Evolutionary conservation across 2,888 invertebrate genomes (phyloP).

Genomic region (Phyllotreta striolata): DNA sequence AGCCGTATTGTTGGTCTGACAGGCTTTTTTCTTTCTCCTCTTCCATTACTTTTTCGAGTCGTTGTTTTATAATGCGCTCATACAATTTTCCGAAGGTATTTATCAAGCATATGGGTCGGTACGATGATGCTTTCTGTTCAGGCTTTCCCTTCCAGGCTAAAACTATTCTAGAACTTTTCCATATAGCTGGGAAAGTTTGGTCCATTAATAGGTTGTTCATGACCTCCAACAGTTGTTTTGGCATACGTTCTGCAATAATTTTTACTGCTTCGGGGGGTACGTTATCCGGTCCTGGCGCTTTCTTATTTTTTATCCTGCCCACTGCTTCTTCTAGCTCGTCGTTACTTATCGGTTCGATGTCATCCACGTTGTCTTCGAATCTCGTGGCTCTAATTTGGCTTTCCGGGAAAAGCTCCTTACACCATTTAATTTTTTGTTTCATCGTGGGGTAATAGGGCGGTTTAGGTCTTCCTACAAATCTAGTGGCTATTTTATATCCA

Average conservation of each 20-base stretch:
- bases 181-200: constrained; percentile 29
- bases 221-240: too few relatives aligned
- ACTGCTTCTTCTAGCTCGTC: too few relatives aligned
- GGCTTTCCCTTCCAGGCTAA: constrained; percentile 22
- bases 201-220: constrained; percentile 17
- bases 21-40: constrained; percentile 1
- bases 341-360: too few relatives aligned
- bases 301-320: too few relatives aligned
- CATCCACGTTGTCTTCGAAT: too few relatives aligned
- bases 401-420: too few relatives aligned
- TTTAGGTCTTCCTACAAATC: background rate
- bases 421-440: background rate
- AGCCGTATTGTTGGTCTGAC: constrained; percentile 22
- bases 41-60: constrained; percentile 16
- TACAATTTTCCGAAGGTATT: constrained; percentile 10
- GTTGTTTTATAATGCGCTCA: constrained; percentile 3
- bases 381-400: too few relatives aligned
- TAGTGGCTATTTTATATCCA: constrained; percentile 11
- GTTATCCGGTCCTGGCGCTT: too few relatives aligned
- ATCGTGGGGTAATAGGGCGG: background rate
- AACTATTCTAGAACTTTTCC: constrained; percentile 29
- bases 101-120: constrained; percentile 17
- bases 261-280: too few relatives aligned
- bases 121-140: background rate
- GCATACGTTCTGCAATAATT: too few relatives aligned